Evolutionary conservation across 2,888 invertebrate genomes (phyloP).

Genomic region (Epirrita christyi): DNA sequence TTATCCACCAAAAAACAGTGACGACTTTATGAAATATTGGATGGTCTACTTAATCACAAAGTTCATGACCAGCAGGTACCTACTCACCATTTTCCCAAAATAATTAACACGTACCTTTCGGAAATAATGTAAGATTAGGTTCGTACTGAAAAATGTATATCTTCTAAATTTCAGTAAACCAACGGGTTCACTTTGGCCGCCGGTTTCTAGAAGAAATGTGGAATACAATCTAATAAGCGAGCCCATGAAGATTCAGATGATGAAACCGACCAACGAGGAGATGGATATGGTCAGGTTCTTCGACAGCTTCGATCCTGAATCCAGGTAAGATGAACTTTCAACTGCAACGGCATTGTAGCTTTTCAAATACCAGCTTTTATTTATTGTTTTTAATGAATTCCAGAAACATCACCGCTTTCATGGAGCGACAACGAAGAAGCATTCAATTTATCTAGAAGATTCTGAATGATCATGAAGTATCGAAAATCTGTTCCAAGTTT

Average conservation of each 20-base stretch:
- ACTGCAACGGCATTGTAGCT: no score
- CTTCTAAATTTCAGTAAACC: constrained; percentile 14
- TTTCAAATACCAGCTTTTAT: no score
- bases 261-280: constrained; percentile 12
- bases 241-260: constrained; percentile 4
- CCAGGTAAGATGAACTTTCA: constrained; percentile 9
- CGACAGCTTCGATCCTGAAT: constrained; percentile 23
- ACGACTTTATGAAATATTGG: constrained; percentile 40
- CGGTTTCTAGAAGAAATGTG: constrained; percentile 4
- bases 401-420: no score
- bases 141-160: not conserved
- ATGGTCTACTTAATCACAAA: constrained; percentile 39
- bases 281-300: constrained; percentile 22
- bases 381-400: no score
- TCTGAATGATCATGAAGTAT: no score
- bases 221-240: constrained; percentile 10
- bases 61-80: constrained; percentile 27
- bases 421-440: no score
- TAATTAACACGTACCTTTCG: no score
- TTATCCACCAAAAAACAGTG: constrained; percentile 25
- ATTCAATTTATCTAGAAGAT: no score
- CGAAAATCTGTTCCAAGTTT: no score
- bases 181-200: constrained; percentile 13
- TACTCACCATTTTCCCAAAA: no score
- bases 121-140: not conserved